Evolutionary conservation across 1,140 invertebrate genomes (phyloP), one percentile per base, ranked within the genome.

Genomic region (Colletes gigas): DNA sequence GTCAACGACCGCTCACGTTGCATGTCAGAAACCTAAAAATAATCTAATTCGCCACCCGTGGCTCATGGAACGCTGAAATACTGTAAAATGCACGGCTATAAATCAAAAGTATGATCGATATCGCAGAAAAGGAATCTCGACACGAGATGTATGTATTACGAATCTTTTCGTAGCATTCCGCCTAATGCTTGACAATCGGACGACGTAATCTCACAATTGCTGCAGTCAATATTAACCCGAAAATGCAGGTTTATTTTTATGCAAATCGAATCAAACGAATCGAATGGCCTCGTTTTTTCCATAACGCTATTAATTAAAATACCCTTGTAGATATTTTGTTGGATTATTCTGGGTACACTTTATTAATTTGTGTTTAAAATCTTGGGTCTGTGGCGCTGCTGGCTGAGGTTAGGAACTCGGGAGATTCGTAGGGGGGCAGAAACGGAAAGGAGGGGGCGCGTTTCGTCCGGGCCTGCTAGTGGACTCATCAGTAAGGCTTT

Each of bases 21-120:
- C 65, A 67, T 67, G 65, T 50, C 65, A 67, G 65, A 21, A 47
- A 50, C 44, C 41, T 67, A 9, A n/a, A 67, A 67, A 67, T 67
- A 47, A 44, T 50, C 65, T 50, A 67, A 67, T 67, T 67, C n/a
- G 30, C 41, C 44, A 67, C 50, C 44, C 65, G 65, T n/a, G 10
- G 19, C 10, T 21, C 44, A 10, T 47, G 65, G 2, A 70, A 57
- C 52, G 17, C 2, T 15, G 6, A n/a, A 39, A 15, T 54, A 41
- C 2, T 39, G 30, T 4, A 67, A 67, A 67, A 67, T 44, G 9
- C 21, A 12, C 65, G 10, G 65, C 52, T 50, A 21, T 67, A 52
- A 50, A 21, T 67, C 65, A 67, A 67, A 67, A 67, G 65, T 7
- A 0, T 14, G 65, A 50, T 67, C 65, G 10, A 67, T 67, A 67